Evolutionary conservation across 1,140 invertebrate species (phyloP).

Genomic region (Agrypnia vestita): DNA sequence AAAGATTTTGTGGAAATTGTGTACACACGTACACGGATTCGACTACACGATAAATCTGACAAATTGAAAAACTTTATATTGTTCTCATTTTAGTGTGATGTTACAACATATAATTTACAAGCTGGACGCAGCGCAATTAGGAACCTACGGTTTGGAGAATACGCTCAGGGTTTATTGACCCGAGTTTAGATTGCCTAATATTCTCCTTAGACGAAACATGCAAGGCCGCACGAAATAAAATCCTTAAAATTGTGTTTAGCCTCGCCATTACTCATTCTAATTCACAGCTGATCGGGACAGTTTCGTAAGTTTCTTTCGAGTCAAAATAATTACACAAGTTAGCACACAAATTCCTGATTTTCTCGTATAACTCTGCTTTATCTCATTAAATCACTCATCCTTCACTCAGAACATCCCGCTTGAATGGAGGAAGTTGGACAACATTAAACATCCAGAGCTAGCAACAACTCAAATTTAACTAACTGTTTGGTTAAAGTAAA

Average conservation of each 20-base stretch:
- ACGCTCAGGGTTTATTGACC: slow-evolving; percentile 6
- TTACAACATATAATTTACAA: slow-evolving; percentile 7
- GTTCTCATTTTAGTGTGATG: background rate
- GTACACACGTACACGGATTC: background rate
- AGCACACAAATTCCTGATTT: too few species aligned
- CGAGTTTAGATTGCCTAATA: background rate
- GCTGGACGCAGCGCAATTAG: background rate
- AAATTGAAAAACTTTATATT: slow-evolving; percentile 15
- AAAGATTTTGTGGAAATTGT: background rate
- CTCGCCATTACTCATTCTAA: background rate
- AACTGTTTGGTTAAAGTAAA: too few species aligned
- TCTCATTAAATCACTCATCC: too few species aligned
- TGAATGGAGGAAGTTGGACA: too few species aligned
- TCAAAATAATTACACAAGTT: too few species aligned
- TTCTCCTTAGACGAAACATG: background rate
- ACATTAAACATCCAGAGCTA: too few species aligned
- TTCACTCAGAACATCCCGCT: too few species aligned
- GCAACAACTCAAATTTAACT: too few species aligned
- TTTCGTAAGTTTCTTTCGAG: background rate
- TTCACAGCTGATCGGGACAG: background rate
- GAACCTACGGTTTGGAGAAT: background rate
- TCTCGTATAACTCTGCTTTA: too few species aligned
- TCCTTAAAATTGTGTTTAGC: background rate
- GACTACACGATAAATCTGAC: background rate
- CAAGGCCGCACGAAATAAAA: background rate